A percentile compares a stretch with the other conserved stretches of the same genome.
Conservation (phyloP, 1,140 invertebrate species). For the Ceratosolen fusciceps region DNA sequence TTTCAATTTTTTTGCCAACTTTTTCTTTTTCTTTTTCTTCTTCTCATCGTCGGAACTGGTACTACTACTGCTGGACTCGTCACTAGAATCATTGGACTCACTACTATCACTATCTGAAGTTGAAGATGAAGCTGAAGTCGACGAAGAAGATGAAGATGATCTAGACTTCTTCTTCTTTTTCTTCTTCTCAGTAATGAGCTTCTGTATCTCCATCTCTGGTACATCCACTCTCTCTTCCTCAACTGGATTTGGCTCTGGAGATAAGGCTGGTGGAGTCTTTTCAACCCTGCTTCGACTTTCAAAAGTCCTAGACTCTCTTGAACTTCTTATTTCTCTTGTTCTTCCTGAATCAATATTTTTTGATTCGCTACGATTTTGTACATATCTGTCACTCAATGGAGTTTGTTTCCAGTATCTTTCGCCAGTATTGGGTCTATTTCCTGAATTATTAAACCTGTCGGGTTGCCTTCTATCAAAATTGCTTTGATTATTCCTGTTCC, state of each 20-base stretch:
- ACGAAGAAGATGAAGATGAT: slow-evolving; percentile 54
- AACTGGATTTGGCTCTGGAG: slow-evolving; percentile 42
- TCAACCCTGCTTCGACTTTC: slow-evolving; percentile 34
- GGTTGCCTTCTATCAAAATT: slow-evolving; percentile 41
- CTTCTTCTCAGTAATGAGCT: slow-evolving; percentile 45
- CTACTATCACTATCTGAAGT: slow-evolving; percentile 58
- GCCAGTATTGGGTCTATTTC: slow-evolving; percentile 33
- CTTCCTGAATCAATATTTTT: slow-evolving; percentile 33
- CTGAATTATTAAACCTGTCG: slow-evolving; percentile 28
- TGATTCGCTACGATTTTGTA: slow-evolving; percentile 39
- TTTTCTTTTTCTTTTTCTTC: slow-evolving; percentile 61
- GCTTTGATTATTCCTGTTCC: slow-evolving; percentile 50
- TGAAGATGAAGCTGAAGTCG: slow-evolving; percentile 51
- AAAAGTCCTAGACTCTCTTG: slow-evolving; percentile 31
- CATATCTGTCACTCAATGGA: slow-evolving; percentile 34
- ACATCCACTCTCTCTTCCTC: slow-evolving; percentile 41
- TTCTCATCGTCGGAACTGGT: slow-evolving; percentile 62
- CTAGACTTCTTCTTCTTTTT: slow-evolving; percentile 54
- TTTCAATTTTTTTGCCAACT: slow-evolving; percentile 56
- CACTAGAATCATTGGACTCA: slow-evolving; percentile 53
- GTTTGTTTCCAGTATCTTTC: slow-evolving; percentile 45
- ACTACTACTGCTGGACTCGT: slow-evolving; percentile 57
- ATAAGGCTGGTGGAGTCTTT: slow-evolving; percentile 21
- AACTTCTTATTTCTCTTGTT: slow-evolving; percentile 29
- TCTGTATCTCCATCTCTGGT: slow-evolving; percentile 33